Conservation (phyloP, 2,888 invertebrate genomes). For the Cremastobaeus sp. region DNA sequence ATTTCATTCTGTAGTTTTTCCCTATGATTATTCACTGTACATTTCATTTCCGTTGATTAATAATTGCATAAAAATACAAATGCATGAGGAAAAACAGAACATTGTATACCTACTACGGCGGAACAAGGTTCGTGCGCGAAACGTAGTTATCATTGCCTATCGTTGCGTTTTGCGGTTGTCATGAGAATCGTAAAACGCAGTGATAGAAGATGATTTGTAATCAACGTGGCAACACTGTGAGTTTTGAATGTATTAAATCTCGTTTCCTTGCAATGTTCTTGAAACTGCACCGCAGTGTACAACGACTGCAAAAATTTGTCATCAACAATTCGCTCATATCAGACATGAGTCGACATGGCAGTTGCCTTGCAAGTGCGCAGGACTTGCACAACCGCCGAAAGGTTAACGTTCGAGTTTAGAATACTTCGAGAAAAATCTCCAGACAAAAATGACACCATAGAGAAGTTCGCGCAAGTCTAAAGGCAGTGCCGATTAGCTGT, state of each 20-base stretch:
- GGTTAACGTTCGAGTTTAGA: constrained; percentile 44
- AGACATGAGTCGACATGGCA: constrained; percentile 18
- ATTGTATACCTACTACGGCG: too few relatives aligned
- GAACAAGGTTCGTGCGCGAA: too few relatives aligned
- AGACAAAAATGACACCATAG: constrained; percentile 1
- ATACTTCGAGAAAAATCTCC: constrained; percentile 14
- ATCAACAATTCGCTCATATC: constrained; percentile 40
- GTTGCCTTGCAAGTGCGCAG: constrained; percentile 8
- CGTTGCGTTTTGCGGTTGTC: too few relatives aligned
- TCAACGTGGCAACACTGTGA: constrained; percentile 47
- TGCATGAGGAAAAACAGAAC: too few relatives aligned
- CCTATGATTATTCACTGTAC: too few relatives aligned
- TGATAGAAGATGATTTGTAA: constrained; percentile 25
- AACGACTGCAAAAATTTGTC: constrained; percentile 39
- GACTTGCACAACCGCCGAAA: constrained; percentile 19
- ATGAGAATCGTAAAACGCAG: too few relatives aligned
- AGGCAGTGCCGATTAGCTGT: background rate
- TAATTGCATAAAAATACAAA: too few relatives aligned
- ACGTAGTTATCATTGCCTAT: too few relatives aligned
- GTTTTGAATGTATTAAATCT: constrained; percentile 36
- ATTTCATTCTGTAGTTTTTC: too few relatives aligned
- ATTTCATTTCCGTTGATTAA: too few relatives aligned
- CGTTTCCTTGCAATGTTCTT: constrained; percentile 51
- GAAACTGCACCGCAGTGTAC: constrained; percentile 41
- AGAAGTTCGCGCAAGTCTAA: background rate